Evolutionary conservation across 2,113 vertebrate genomes (phyloP).

Genomic region (Empidonax traillii): DNA sequence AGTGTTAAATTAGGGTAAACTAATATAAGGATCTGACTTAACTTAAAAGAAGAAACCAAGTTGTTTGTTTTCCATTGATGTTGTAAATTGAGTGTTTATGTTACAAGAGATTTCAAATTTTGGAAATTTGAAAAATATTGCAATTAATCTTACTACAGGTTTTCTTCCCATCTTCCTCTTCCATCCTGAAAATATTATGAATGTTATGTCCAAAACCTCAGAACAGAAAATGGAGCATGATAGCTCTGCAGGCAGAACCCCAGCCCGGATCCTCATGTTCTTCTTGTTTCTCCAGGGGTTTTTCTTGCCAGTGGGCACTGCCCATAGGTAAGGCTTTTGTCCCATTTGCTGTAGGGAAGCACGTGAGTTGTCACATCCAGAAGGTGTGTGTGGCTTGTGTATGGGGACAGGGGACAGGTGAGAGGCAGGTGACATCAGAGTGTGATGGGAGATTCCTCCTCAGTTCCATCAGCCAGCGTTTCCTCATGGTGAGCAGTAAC

Average conservation of each 20-base stretch:
- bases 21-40: not conserved
- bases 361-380: rapidly evolving
- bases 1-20: not conserved
- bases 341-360: rapidly evolving
- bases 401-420: not conserved
- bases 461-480: rapidly evolving
- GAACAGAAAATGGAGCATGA: not conserved
- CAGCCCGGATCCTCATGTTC: rapidly evolving
- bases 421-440: rapidly evolving
- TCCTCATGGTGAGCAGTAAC: rapidly evolving
- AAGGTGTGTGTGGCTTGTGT: rapidly evolving
- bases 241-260: not conserved
- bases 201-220: not conserved
- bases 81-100: not conserved
- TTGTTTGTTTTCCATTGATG: not conserved
- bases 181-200: not conserved
- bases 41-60: not conserved
- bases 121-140: not conserved
- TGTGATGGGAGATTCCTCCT: rapidly evolving
- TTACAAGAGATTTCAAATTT: not conserved
- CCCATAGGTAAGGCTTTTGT: rapidly evolving
- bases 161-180: not conserved
- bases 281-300: rapidly evolving
- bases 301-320: not conserved
- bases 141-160: not conserved